Base-by-base conservation (phyloP, 2,888 invertebrate genomes). In the Epinotia nisella region DNA sequence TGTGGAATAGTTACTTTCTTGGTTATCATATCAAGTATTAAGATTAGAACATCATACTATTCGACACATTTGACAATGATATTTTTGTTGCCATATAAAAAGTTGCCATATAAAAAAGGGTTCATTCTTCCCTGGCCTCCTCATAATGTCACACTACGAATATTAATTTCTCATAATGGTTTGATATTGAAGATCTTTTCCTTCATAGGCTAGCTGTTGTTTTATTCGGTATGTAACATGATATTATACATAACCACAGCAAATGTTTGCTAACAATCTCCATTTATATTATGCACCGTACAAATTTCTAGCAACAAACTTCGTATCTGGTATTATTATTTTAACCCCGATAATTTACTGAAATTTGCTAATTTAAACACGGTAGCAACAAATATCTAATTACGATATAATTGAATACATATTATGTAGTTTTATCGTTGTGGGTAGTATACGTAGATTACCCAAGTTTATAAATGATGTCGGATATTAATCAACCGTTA, bases 401-500 rank as follows among this genome's bases (percentile, higher is more conserved):
- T 45, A 45, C 3, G 3, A 45, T 29, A 29, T 29, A 5, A 24
- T 4, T 29, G 5, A 5, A 29, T 29, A 9, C 35, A 35, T 35
- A 35, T 35, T 9, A 9, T 35, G 35, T 24, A 17, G 3, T 24
- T 51, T 9, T 62, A 49, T 62, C 45, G 51, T 65, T 35, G 35
- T 35, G 0, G 7, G 7, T 7, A 29, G 29, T 51, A 29, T 17
- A 35, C 10, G n/a, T 75, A 10, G 29, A 15, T 75, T 70, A 62
- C 60, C 45, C 71, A 71, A 70, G 74, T 70, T 72, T 76, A 75
- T 64, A 60, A 75, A 75, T 75, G 74, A 75, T 78, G 76, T 76
- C 76, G 80, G 84, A 85, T 87, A 79, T 85, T 81, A 86, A 86
- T 83, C 80, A 82, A 78, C 77, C 75, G 75, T 76, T 71, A 78